Evolutionary conservation across 2,797 vertebrate genomes (phyloP), one percentile per base, ranked within the genome.

Genomic region (Microtus californicus): DNA sequence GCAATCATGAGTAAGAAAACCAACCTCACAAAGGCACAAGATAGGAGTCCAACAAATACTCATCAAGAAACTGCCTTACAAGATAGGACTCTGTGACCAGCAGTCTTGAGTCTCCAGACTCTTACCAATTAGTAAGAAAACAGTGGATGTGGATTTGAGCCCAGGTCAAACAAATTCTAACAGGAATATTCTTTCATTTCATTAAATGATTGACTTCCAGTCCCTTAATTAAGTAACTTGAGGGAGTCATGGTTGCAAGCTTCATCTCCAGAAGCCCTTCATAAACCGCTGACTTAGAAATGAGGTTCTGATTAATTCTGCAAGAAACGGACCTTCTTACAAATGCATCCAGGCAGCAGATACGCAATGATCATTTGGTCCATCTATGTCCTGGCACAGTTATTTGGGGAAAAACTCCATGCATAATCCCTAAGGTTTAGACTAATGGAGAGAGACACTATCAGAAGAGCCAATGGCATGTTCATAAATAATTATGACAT

Each of bases 181-280:
- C 51, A 71, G 14, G 37, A 69, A 15, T 86, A n/a, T 48, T 63
- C 54, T 80, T 89, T 76, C 19, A 80, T 56, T 94, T 81, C n/a
- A 81, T 48, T n/a, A 79, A 81, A 51, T 87, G 82, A 93, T 56
- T 11, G n/a, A 65, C 27, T 79, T 48, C 48, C 94, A 43, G 6
- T 40, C 29, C 65, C 80, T 92, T 90, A 78, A 78, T 63, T 61
- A 83, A 95, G 56, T 89, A 82, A 43, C 43, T 45, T 37, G 40
- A 81, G 59, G 71, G 63, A 65, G 29, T 69, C 82, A 78, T 7
- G 48, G 25, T 73, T 15, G 0, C 54, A 81, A 61, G 15, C 43
- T 77, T 90, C 77, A 85, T 48, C 80, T 95, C 77, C 56, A 73
- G 59, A 83, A 29, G 61, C 40, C 67, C 31, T 29, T 89, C 71